A percentile compares a stretch with the other conserved stretches of the same genome.
phyloP scores from a whole-genome alignment of 2,113 vertebrate species.

The Serranochromis macrocephalus region DNA sequence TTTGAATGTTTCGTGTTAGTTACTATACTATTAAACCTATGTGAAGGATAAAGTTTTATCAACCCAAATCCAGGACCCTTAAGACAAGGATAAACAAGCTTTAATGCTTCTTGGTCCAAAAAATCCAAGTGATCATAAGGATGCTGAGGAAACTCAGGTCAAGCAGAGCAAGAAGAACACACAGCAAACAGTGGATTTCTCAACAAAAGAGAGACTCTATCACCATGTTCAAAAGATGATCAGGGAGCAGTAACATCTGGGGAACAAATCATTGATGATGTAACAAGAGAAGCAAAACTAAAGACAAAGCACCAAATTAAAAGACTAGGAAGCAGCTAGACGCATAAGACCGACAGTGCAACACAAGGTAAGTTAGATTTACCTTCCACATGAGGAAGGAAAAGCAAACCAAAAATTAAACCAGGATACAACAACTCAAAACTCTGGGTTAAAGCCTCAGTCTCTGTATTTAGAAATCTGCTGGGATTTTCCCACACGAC shows the following conservation, averaged over 20 bases:
- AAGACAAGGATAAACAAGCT: neutral
- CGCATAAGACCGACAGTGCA: rapidly evolving
- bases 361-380: neutral
- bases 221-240: neutral
- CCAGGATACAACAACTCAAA: neutral
- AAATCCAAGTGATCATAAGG: neutral
- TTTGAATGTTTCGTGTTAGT: neutral
- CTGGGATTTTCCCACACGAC: neutral
- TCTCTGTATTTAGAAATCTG: neutral
- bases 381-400: neutral
- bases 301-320: neutral
- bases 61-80: neutral
- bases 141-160: neutral
- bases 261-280: neutral
- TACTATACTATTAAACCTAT: neutral
- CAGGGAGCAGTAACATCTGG: neutral
- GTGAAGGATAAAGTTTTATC: neutral
- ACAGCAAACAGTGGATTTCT: neutral
- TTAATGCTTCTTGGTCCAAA: neutral
- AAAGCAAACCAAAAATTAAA: neutral
- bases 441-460: neutral
- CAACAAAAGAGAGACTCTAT: neutral
- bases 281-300: neutral
- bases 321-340: neutral
- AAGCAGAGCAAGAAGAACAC: neutral